Conservation (phyloP, 2,888 invertebrate species). For the Tricholauxania praeusta region DNA sequence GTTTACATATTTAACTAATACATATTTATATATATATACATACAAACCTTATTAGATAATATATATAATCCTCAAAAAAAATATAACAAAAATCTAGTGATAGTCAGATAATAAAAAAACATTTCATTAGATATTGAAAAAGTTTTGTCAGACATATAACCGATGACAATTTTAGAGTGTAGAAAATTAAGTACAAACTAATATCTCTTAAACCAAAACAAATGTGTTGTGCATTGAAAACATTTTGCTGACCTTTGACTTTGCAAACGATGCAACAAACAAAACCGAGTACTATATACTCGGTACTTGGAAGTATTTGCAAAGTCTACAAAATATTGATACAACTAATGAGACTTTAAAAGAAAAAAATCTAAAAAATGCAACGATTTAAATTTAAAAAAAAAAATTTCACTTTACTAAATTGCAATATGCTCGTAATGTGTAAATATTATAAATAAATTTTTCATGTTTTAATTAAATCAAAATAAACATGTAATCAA, state of each 20-base stretch:
- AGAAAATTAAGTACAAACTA: conserved; percentile 34
- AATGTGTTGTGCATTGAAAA: conserved; percentile 5
- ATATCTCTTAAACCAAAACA: conserved; percentile 33
- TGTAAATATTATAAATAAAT: neutral
- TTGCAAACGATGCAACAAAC: too few relatives aligned
- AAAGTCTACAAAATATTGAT: neutral
- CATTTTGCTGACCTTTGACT: too few relatives aligned
- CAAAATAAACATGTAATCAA: conserved; percentile 30
- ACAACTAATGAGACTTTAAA: conserved; percentile 5
- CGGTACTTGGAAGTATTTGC: too few relatives aligned
- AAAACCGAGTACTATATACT: too few relatives aligned
- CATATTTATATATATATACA: conserved; percentile 10
- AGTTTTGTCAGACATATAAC: neutral
- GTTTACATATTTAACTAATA: conserved; percentile 27
- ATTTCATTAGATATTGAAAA: conserved; percentile 29
- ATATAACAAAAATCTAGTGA: neutral
- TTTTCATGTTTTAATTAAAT: conserved; percentile 14
- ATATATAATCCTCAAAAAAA: neutral
- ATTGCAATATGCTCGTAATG: too few relatives aligned
- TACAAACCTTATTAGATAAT: conserved; percentile 5
- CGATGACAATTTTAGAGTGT: conserved; percentile 4
- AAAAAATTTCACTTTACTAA: neutral
- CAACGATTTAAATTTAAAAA: conserved; percentile 22
- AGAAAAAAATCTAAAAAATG: conserved; percentile 13
- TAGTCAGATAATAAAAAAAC: conserved; percentile 25